A percentile compares a stretch with the other conserved stretches of the same genome.
Evolutionary conservation across 2,888 invertebrate genomes (phyloP).

Genomic region (Serripes groenlandicus): DNA sequence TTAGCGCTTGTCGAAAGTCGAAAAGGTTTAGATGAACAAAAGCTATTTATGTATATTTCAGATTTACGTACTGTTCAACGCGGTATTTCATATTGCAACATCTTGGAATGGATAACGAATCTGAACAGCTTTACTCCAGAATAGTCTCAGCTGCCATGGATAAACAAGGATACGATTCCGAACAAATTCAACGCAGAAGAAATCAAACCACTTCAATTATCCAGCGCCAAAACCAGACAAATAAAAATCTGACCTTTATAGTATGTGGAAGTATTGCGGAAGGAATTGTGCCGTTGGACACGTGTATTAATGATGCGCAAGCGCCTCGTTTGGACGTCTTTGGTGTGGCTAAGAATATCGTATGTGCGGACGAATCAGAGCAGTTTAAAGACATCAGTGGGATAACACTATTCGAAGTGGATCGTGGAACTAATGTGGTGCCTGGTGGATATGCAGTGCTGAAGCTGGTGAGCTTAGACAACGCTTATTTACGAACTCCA

Average conservation of each 20-base stretch:
- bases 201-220: not conserved
- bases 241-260: not conserved
- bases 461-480: not conserved
- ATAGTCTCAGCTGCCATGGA: not conserved
- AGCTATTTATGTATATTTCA: too few relatives aligned
- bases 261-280: slow-evolving; percentile 8
- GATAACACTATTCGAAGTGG: not conserved
- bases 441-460: not conserved
- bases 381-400: not conserved
- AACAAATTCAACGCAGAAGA: not conserved
- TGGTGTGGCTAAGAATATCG: not conserved
- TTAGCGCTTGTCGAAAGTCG: too few relatives aligned
- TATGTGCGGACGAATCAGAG: not conserved
- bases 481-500: not conserved
- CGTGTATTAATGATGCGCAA: not conserved
- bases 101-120: too few relatives aligned
- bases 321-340: not conserved
- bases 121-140: not conserved
- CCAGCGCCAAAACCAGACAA: not conserved
- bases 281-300: not conserved
- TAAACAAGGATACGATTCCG: not conserved
- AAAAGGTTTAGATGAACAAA: too few relatives aligned
- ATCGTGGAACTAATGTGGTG: not conserved
- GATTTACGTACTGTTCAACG: too few relatives aligned
- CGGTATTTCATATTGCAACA: too few relatives aligned